Conservation (phyloP, 23 tunicate genomes). For the Botrylloides violaceus region DNA sequence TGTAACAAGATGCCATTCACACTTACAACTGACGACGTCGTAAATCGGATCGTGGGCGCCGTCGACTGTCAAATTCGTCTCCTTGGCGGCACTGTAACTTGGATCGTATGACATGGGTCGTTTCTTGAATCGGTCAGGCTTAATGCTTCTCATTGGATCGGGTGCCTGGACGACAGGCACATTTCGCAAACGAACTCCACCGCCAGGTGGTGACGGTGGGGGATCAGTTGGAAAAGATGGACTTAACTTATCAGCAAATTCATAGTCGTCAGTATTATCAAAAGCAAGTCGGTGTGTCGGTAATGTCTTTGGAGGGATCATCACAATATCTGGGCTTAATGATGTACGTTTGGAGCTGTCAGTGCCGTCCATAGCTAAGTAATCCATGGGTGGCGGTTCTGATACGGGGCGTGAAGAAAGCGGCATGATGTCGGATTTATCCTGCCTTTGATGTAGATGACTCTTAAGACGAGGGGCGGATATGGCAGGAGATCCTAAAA, state of each 20-base stretch:
- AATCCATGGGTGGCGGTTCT: background rate
- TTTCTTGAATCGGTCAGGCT: conserved; percentile 21
- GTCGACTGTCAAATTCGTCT: conserved; percentile 5
- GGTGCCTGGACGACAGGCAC: background rate
- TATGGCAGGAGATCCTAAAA: conserved; percentile 5
- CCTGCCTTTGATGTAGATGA: conserved; percentile 7
- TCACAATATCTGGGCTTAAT: background rate
- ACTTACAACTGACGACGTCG: conserved; percentile 13
- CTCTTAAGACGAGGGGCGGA: conserved; percentile 11
- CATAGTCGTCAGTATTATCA: background rate
- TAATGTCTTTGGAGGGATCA: background rate
- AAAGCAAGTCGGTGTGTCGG: background rate
- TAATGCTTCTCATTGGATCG: conserved; percentile 8
- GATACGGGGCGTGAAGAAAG: conserved; percentile 6
- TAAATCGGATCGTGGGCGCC: conserved; percentile 8
- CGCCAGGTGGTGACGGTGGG: conserved; percentile 16
- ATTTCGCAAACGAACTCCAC: background rate
- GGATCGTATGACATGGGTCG: background rate
- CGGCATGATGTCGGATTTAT: background rate
- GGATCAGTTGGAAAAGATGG: conserved; percentile 6
- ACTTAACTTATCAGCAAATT: conserved; percentile 1
- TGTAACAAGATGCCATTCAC: background rate
- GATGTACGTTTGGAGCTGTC: background rate
- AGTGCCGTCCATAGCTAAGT: background rate
- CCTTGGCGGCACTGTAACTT: conserved; percentile 27